phyloP scores from a whole-genome alignment of 2,888 invertebrate species.

The Ichneumoninae sp. region DNA sequence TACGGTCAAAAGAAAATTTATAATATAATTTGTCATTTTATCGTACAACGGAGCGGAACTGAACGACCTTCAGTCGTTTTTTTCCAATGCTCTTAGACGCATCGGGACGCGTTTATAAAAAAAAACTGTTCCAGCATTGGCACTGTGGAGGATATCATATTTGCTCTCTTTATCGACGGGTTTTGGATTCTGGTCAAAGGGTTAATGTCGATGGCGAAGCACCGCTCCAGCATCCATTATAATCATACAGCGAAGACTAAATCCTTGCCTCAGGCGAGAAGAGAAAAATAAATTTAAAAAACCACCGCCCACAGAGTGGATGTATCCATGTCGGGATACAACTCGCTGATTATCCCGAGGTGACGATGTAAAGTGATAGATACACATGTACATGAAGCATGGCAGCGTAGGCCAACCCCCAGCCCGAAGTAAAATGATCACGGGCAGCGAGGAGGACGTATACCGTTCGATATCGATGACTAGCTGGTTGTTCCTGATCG shows the following conservation, averaged over 20 bases:
- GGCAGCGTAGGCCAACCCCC: slow-evolving; percentile 17
- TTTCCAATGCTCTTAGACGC: too few species aligned
- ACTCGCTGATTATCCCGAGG: slow-evolving; percentile 35
- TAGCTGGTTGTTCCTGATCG: slow-evolving; percentile 34
- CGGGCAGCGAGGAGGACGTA: slow-evolving; percentile 13
- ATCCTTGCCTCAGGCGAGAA: not conserved
- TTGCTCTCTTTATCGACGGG: not conserved
- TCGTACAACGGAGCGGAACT: too few species aligned
- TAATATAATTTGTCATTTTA: too few species aligned
- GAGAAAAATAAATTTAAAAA: not conserved
- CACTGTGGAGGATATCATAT: not conserved
- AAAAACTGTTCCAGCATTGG: not conserved
- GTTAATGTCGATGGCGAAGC: slow-evolving; percentile 2
- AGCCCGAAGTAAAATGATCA: slow-evolving; percentile 24
- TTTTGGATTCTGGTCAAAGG: not conserved
- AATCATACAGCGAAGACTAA: slow-evolving; percentile 2
- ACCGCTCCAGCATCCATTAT: not conserved
- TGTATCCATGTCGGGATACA: slow-evolving; percentile 27
- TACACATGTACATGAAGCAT: slow-evolving; percentile 3
- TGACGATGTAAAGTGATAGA: slow-evolving; percentile 11
- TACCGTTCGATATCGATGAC: slow-evolving; percentile 43
- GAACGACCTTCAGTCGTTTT: too few species aligned
- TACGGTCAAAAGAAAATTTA: too few species aligned
- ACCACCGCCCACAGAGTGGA: not conserved
- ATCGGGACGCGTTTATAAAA: too few species aligned